These are phyloP conservation scores for Colinus virginianus DNA, from an alignment of 2,113 vertebrate species.

Conservation along the genomic window DNA sequence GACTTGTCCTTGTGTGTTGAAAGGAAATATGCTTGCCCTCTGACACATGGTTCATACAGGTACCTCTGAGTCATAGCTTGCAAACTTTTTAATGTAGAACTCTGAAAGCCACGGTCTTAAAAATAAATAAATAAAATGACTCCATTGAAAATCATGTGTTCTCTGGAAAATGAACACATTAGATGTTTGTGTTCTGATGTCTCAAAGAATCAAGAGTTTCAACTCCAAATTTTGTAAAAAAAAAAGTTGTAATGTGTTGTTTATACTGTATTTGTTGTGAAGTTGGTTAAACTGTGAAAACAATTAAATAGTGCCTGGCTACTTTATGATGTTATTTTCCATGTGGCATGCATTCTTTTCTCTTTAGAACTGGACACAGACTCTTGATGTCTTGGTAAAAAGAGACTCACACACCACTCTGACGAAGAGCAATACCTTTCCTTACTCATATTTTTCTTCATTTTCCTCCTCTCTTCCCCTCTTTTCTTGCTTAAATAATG, in stretches of 20 bases:
- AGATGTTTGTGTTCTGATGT: constrained; percentile 48
- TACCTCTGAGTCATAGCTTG: constrained; percentile 23
- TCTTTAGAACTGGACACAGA: neutral
- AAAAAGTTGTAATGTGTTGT: constrained; percentile 40
- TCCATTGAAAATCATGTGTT: neutral
- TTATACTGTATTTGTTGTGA: constrained; percentile 59
- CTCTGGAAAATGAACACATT: constrained; percentile 28
- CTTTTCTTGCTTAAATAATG: neutral
- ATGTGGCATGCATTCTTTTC: neutral
- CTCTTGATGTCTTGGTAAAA: neutral
- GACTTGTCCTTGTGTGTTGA: constrained; percentile 39
- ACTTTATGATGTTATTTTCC: constrained; percentile 19
- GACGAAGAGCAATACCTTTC: neutral
- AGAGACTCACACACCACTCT: neutral
- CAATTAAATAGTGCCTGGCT: constrained; percentile 65
- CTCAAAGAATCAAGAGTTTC: constrained; percentile 30
- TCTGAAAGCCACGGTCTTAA: constrained; percentile 56
- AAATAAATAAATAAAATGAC: neutral
- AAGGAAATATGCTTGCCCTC: constrained; percentile 37
- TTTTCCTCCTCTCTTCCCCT: neutral
- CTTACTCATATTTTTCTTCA: neutral
- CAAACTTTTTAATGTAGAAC: constrained; percentile 33
- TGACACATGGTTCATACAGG: constrained; percentile 2
- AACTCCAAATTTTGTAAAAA: constrained; percentile 46
- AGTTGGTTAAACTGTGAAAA: constrained; percentile 65